These are phyloP conservation scores for Athalia cordata DNA, from an alignment of 2,888 invertebrate species.

Conservation along the genomic window DNA sequence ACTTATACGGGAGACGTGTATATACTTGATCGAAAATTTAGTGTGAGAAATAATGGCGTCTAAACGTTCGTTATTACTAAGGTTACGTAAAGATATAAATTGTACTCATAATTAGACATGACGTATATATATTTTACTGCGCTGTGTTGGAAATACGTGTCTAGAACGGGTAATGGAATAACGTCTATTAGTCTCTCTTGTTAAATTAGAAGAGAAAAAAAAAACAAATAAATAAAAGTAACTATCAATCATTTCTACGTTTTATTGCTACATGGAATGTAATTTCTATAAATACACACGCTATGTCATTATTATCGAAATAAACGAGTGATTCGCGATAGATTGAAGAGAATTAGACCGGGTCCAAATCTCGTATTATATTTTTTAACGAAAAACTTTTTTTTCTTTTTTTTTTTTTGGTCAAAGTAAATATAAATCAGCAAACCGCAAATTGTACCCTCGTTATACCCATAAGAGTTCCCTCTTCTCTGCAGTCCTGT, in stretches of 20 bases:
- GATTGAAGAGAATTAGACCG: slow-evolving; percentile 1
- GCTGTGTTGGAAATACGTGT: slow-evolving; percentile 8
- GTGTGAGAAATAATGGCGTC: too few species aligned
- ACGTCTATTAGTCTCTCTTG: not conserved
- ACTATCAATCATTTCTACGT: slow-evolving; percentile 17
- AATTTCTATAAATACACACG: not conserved
- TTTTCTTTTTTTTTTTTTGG: not conserved
- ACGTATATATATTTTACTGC: slow-evolving; percentile 10
- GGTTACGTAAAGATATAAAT: slow-evolving; percentile 33
- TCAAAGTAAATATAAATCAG: slow-evolving; percentile 35
- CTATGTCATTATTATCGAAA: not conserved
- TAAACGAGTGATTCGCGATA: not conserved
- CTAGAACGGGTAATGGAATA: slow-evolving; percentile 16
- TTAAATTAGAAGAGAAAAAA: not conserved
- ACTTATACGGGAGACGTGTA: too few species aligned
- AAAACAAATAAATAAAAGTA: slow-evolving; percentile 3
- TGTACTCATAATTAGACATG: slow-evolving; percentile 17
- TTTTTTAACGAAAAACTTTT: slow-evolving; percentile 17
- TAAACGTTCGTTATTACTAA: not conserved
- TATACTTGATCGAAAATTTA: too few species aligned
- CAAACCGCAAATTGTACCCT: slow-evolving; percentile 33
- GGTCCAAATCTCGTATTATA: not conserved
- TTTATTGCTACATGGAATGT: slow-evolving; percentile 14
- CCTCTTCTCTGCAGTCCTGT: not conserved
- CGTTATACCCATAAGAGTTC: slow-evolving; percentile 20